A percentile compares a stretch with the other conserved stretches of the same genome.
Conservation (phyloP, 1,140 invertebrate species). For the Drosophila santomea region DNA sequence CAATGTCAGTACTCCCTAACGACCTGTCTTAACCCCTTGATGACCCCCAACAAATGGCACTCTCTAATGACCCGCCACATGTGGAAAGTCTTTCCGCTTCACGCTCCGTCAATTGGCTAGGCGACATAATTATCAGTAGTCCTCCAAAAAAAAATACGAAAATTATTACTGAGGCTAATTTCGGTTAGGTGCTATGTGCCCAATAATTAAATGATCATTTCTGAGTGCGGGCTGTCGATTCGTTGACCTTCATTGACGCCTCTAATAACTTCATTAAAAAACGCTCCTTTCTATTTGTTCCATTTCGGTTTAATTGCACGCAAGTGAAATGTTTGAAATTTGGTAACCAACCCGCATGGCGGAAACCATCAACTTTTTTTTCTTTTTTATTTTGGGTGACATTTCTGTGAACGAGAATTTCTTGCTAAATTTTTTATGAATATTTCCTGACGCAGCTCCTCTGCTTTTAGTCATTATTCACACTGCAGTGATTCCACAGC, state of each 20-base stretch:
- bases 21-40: conserved; percentile 15
- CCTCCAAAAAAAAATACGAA: conserved; percentile 29
- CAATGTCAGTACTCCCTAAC: conserved; percentile 2
- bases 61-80: conserved; percentile 27
- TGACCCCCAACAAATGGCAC: conserved; percentile 9
- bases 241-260: conserved; percentile 77
- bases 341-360: conserved; percentile 62
- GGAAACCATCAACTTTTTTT: conserved; percentile 30
- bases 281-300: conserved; percentile 9
- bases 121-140: conserved; percentile 57
- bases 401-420: conserved; percentile 35
- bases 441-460: conserved; percentile 71
- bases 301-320: conserved; percentile 26
- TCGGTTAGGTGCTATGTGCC: conserved; percentile 52
- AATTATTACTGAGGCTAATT: conserved; percentile 67
- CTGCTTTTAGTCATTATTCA: conserved; percentile 64
- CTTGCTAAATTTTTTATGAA: conserved; percentile 70
- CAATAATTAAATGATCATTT: conserved; percentile 78
- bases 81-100: conserved; percentile 58
- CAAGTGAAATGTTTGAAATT: conserved; percentile 25
- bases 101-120: conserved; percentile 52
- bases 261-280: conserved; percentile 75
- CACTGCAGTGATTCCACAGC: conserved; percentile 78
- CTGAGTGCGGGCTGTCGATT: conserved; percentile 74
- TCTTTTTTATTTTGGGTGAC: conserved; percentile 19